Evolutionary conservation across 2,888 invertebrate genomes (phyloP), one percentile per base, ranked within the genome.

Genomic region (Germaria angustata): DNA sequence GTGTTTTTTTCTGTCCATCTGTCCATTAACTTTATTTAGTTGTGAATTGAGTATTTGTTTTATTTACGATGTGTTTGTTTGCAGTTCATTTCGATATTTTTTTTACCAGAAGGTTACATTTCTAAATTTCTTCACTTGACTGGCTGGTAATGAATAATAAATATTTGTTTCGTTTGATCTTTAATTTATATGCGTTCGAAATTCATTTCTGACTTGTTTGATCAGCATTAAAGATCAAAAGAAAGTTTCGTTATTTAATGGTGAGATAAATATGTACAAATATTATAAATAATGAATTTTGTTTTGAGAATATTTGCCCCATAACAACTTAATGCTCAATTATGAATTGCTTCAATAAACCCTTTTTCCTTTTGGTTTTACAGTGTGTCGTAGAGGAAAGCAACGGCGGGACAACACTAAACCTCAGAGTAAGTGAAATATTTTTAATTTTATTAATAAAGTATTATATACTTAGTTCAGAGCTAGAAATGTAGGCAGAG

Each of bases 71-170:
- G n/a, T 59, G 46, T 63, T 36, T 78, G 44, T 55, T 59, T 39
- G 53, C 39, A 53, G 22, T 20, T 22, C 17, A 22, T 73, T 22
- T 39, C 49, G 9, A 44, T 7, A n/a, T 69, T 2, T 39, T 20
- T 36, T 73, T 41, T 8, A 41, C 20, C 32, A 69, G n/a, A 69
- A 68, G 66, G 55, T 81, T 77, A 72, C 46, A 61, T 77, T 65
- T 65, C 44, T 69, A 55, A 63, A 73, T 66, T 44, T 63, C 34
- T 76, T 57, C 51, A 73, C 44, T 82, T 71, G 81, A 59, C 41
- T 79, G 78, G 53, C 53, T 65, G 63, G 28, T 82, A 82, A 82
- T 78, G 78, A 75, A 75, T 71, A 59, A 75, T 69, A 78, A 82
- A 82, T 82, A 82, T 82, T 79, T 81, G 72, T 32, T 65, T 57